phyloP scores from a whole-genome alignment of 1,140 invertebrate species.

The Tetramorium parvispinum region DNA sequence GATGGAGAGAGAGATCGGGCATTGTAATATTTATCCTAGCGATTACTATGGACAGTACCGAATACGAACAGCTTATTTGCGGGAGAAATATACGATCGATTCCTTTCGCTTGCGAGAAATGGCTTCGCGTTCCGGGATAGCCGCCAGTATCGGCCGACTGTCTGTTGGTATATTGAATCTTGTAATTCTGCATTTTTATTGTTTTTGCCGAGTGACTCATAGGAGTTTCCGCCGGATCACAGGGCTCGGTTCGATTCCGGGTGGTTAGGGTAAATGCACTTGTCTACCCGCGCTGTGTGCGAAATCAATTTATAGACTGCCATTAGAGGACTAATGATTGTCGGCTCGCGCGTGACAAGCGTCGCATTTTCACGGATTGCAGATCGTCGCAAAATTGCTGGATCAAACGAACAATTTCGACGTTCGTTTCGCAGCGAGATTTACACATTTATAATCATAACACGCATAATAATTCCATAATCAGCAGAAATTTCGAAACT shows the following conservation, averaged over 20 bases:
- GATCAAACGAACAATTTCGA: constrained; percentile 15
- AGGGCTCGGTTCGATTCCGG: neutral
- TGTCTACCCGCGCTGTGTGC: neutral
- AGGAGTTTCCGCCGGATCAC: neutral
- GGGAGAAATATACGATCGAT: constrained; percentile 13
- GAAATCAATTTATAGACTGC: constrained; percentile 34
- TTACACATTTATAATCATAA: neutral
- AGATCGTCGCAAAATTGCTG: neutral
- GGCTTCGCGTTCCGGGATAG: constrained; percentile 14
- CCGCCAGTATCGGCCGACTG: constrained; percentile 5
- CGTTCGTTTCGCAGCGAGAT: neutral
- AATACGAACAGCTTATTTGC: constrained; percentile 28
- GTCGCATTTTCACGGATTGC: constrained; percentile 2
- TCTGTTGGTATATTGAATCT: constrained; percentile 17
- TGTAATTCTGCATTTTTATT: constrained; percentile 45
- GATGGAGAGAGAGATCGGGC: neutral
- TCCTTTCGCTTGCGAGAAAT: constrained; percentile 26
- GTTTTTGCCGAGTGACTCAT: constrained; percentile 1
- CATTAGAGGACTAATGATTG: constrained; percentile 36
- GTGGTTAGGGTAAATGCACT: constrained; percentile 1
- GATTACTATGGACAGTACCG: constrained; percentile 8
- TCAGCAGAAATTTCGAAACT: neutral
- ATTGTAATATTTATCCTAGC: constrained; percentile 31
- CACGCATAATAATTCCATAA: neutral
- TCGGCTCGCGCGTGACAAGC: neutral